Evolutionary conservation across 2,113 vertebrate genomes (phyloP).

Genomic region (Malaclemys terrapin): DNA sequence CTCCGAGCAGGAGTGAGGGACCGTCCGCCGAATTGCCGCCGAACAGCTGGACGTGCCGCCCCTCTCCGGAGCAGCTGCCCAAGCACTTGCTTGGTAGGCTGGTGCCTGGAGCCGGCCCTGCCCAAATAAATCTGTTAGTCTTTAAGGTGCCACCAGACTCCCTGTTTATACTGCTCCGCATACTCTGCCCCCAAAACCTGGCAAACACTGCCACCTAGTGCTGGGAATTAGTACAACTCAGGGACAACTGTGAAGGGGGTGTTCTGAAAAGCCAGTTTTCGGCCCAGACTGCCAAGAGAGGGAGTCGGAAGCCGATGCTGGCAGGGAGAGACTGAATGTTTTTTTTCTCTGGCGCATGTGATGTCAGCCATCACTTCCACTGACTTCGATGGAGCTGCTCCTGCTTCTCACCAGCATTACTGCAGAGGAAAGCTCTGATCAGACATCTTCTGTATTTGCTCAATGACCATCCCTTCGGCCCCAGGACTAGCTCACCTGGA

Average conservation of each 20-base stretch:
- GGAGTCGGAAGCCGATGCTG: background rate
- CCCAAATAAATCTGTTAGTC: too few species aligned
- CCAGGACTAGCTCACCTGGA: background rate
- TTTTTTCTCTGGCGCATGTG: background rate
- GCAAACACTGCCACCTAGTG: conserved; percentile 73
- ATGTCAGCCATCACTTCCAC: background rate
- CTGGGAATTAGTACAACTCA: conserved; percentile 44
- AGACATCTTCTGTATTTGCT: background rate
- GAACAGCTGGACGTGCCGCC: too few species aligned
- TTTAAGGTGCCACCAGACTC: too few species aligned
- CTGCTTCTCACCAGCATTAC: background rate
- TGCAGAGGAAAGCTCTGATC: background rate
- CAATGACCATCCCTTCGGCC: background rate
- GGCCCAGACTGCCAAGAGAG: background rate
- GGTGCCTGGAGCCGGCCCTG: too few species aligned
- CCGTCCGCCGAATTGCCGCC: too few species aligned
- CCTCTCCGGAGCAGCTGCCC: too few species aligned
- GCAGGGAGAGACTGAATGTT: background rate
- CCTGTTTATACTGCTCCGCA: background rate
- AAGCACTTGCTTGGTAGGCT: too few species aligned
- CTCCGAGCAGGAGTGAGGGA: too few species aligned
- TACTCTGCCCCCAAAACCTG: background rate
- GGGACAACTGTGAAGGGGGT: background rate
- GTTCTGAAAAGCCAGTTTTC: background rate
- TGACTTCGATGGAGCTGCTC: background rate